phyloP scores from a whole-genome alignment of 2,888 invertebrate genomes.

The Strigamia crassipes region DNA sequence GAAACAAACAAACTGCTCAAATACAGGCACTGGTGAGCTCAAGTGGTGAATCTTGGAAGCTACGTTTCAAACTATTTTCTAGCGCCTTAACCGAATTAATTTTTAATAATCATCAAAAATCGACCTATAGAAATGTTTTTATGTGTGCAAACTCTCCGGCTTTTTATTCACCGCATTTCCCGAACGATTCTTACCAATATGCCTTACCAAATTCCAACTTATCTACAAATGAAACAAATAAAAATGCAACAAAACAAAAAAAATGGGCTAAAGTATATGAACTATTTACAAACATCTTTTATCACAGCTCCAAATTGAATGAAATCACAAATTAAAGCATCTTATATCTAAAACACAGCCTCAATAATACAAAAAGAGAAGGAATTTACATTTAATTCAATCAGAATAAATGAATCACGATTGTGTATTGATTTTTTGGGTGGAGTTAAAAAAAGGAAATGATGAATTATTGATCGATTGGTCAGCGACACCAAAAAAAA shows the following conservation, averaged over 20 bases:
- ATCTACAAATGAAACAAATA: background rate
- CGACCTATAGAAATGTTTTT: background rate
- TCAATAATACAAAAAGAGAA: slow-evolving; percentile 1
- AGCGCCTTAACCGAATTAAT: background rate
- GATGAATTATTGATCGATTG: slow-evolving; percentile 8
- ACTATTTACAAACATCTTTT: slow-evolving; percentile 3
- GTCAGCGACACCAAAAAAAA: background rate
- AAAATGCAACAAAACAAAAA: background rate
- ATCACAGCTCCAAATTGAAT: slow-evolving; percentile 23
- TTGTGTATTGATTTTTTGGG: slow-evolving; percentile 13
- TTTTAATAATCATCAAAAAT: background rate
- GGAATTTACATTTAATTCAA: background rate
- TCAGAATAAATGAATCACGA: background rate
- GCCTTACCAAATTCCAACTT: background rate
- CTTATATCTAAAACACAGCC: slow-evolving; percentile 14
- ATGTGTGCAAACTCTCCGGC: background rate
- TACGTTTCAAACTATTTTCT: background rate
- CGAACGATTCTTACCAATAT: background rate
- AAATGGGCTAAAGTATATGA: background rate
- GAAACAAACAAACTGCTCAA: background rate
- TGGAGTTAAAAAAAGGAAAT: background rate
- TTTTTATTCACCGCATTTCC: background rate
- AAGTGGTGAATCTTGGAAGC: background rate
- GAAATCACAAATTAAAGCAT: slow-evolving; percentile 21
- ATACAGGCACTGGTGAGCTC: slow-evolving; percentile 31